Conservation (phyloP, 2,888 invertebrate genomes). For the Myopa testacea region DNA sequence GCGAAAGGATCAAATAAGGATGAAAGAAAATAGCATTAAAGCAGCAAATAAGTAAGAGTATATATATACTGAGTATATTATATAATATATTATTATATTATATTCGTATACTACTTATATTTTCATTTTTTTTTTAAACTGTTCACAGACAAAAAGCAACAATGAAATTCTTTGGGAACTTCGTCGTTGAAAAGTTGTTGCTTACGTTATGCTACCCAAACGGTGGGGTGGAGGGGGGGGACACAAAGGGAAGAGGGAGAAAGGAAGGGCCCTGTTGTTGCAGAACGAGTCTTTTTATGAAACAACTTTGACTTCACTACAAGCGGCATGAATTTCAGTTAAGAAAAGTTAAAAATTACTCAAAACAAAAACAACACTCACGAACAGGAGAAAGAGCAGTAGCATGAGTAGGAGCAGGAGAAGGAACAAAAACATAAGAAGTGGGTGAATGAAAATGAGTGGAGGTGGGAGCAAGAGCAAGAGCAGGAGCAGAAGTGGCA, state of each 20-base stretch:
- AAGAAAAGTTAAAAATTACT: conserved; percentile 14
- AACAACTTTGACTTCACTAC: conserved; percentile 18
- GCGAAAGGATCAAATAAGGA: background rate
- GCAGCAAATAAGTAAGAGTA: background rate
- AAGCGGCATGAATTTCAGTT: conserved; percentile 18
- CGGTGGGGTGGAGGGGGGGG: background rate
- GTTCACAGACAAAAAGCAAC: background rate
- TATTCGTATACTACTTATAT: too few species aligned
- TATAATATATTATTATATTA: too few species aligned
- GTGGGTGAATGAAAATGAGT: too few species aligned
- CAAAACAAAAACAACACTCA: background rate
- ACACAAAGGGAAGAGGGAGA: background rate
- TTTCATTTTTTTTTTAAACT: too few species aligned
- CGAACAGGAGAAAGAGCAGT: background rate
- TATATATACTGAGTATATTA: background rate
- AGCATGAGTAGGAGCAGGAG: background rate
- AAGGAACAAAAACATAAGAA: background rate
- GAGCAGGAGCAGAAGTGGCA: background rate
- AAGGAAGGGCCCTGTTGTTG: background rate
- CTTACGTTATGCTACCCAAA: too few species aligned
- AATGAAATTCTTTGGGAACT: conserved; percentile 22
- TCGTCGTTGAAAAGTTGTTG: conserved; percentile 15
- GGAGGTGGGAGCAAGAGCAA: too few species aligned
- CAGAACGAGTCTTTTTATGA: background rate
- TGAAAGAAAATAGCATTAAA: background rate